Conservation (phyloP, 2,888 invertebrate genomes). For the Phortica okadai region DNA sequence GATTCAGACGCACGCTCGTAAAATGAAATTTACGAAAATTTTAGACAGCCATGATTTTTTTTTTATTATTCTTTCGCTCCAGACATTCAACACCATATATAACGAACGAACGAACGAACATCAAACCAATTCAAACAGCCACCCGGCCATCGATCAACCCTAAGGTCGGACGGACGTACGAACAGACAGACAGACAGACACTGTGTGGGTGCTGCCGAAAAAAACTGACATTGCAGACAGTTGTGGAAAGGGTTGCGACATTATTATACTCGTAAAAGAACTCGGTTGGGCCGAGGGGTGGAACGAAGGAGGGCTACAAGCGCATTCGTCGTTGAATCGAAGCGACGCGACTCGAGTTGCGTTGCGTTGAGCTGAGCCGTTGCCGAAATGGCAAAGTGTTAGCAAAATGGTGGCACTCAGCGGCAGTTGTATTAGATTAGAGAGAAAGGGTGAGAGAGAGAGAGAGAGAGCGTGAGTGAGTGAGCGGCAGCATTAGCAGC, state of each 20-base stretch:
- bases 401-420: slow-evolving; percentile 3
- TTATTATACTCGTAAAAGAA: slow-evolving; percentile 48
- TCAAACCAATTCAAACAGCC: slow-evolving; percentile 39
- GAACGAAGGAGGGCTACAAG: too few species aligned
- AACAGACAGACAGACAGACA: background rate
- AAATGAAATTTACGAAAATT: slow-evolving; percentile 68
- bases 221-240: slow-evolving; percentile 44
- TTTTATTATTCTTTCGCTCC: background rate
- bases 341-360: too few species aligned
- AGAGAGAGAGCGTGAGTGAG: background rate
- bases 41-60: slow-evolving; percentile 37
- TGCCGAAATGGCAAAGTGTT: background rate
- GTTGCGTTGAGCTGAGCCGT: background rate
- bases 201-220: background rate
- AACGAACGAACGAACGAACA: background rate
- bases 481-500: background rate
- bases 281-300: background rate
- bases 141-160: background rate
- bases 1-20: slow-evolving; percentile 50
- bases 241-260: slow-evolving; percentile 54
- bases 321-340: too few species aligned
- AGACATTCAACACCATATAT: slow-evolving; percentile 10
- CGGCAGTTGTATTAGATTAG: background rate
- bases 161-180: background rate
- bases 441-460: background rate